Base-by-base conservation (phyloP, 2,888 invertebrate species). In the Galeruca laticollis region DNA sequence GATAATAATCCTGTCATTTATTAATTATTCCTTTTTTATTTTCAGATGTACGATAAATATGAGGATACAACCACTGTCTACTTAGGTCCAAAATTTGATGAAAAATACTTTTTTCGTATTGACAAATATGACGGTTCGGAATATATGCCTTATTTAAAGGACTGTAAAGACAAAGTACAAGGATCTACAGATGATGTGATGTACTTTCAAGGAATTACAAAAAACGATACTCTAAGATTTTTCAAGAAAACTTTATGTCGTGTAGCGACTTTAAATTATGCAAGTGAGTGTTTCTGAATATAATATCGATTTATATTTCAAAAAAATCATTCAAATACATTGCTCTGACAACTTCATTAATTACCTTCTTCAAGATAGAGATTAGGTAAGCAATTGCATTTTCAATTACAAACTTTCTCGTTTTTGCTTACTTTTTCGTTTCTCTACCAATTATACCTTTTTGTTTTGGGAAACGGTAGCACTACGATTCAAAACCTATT, bases 241-340 rank as follows among this genome's bases (percentile, higher is more conserved):
- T 92, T 92, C 87, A 87, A 93, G 61, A 91, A 91, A 77, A 90
- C 91, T 0, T 86, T 92, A 6, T 93, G 93, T 82, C 89, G 90
- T 80, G 86, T 88, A 0, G 87, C 89, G 77, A 87, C 89, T 13
- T 83, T 92, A 0, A 84, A 87, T 70, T 91, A 87, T 79, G 86
- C 88, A 73, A 84, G 91, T 90, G 80, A 82, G 83, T 78, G 47
- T 31, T n/a, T n/a, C n/a, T n/a, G n/a, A n/a, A n/a, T n/a, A n/a
- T n/a, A n/a, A n/a, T n/a, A n/a, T n/a, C n/a, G n/a, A n/a, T n/a
- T n/a, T n/a, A n/a, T n/a, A n/a, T n/a, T n/a, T n/a, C n/a, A n/a
- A n/a, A n/a, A n/a, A n/a, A n/a, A n/a, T 40, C 5, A 63, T 1
- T 26, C 6, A 0, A 26, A 5, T 26, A 5, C 26, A 26, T 26